Evolutionary conservation across 1,140 invertebrate species (phyloP).

Genomic region (Nomia melanderi): DNA sequence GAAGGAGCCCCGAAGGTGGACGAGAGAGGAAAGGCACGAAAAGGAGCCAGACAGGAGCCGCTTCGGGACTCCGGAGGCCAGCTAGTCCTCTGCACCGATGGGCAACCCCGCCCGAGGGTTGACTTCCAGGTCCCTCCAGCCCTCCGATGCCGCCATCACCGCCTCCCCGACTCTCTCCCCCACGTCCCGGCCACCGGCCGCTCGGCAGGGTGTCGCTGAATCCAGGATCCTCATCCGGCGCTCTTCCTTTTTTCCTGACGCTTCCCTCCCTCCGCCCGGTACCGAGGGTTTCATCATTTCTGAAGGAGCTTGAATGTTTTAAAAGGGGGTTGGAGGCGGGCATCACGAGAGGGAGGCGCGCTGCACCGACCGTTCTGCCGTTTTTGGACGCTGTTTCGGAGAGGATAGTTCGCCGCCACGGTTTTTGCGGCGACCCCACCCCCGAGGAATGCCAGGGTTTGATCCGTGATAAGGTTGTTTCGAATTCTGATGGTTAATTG

Average conservation of each 20-base stretch:
- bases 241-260: conserved; percentile 27
- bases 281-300: conserved; percentile 29
- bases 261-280: neutral
- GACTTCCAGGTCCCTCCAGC: conserved; percentile 60
- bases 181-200: conserved; percentile 7
- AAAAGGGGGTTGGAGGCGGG: conserved; percentile 21
- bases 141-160: conserved; percentile 58
- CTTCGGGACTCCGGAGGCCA: conserved; percentile 30
- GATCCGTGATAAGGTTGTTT: conserved; percentile 9
- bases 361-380: neutral
- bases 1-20: conserved; percentile 58
- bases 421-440: neutral
- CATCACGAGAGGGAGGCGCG: neutral
- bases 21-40: conserved; percentile 51
- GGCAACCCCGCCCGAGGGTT: conserved; percentile 65
- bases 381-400: neutral
- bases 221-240: conserved; percentile 33
- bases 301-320: conserved; percentile 38
- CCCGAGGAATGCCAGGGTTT: neutral
- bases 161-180: conserved; percentile 36
- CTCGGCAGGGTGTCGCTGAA: conserved; percentile 13
- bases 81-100: conserved; percentile 37
- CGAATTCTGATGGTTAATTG: conserved; percentile 34
- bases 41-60: conserved; percentile 51
- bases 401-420: neutral